These are phyloP conservation scores for Xestia ashworthii DNA, from an alignment of 2,888 invertebrate species.

Conservation along the genomic window DNA sequence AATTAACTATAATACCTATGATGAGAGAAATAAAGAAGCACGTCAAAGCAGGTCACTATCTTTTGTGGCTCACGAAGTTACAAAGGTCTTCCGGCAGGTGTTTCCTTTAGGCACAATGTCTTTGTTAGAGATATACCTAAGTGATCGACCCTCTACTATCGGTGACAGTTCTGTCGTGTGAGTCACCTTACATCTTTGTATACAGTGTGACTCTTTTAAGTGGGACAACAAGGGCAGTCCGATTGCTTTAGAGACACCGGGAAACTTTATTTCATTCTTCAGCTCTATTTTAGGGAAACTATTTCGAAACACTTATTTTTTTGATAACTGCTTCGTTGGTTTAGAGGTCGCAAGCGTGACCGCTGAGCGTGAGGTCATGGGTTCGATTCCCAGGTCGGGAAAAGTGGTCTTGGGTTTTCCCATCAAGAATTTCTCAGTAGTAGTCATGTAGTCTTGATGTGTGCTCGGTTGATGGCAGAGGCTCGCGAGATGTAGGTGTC, in stretches of 20 bases:
- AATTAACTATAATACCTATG: neutral
- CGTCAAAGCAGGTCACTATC: constrained; percentile 28
- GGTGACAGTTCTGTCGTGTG: neutral
- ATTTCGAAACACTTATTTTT: neutral
- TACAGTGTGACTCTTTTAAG: neutral
- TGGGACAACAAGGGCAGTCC: neutral
- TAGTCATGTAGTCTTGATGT: neutral
- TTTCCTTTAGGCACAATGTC: neutral
- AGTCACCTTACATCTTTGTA: neutral
- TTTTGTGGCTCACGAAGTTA: constrained; percentile 10
- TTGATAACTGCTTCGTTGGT: neutral
- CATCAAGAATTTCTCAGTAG: neutral
- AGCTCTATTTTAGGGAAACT: too few relatives aligned
- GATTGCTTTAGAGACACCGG: neutral
- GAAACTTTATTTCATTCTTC: neutral
- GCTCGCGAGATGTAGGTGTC: neutral
- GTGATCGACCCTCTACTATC: neutral
- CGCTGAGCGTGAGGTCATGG: neutral
- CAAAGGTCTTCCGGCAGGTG: constrained; percentile 21
- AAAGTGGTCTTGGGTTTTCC: neutral
- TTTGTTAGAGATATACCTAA: neutral
- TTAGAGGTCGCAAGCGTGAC: too few relatives aligned
- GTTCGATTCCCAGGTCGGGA: neutral
- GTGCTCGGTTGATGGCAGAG: neutral
- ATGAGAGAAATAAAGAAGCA: neutral